Evolutionary conservation across 1,140 invertebrate genomes (phyloP).

Genomic region (Brachionus calyciflorus): DNA sequence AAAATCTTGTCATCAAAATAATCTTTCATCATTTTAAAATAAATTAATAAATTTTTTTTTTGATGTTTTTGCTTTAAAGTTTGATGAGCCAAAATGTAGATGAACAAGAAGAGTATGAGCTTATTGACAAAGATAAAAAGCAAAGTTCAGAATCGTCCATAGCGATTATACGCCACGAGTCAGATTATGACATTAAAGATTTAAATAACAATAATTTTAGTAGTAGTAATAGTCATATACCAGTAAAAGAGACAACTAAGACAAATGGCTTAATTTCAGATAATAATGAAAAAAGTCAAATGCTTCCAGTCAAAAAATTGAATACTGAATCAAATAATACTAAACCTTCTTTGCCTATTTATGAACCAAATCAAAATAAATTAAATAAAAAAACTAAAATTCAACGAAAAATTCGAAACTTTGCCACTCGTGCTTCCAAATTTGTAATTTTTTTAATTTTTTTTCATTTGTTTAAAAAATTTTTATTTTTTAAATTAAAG

Average conservation of each 20-base stretch:
- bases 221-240: no score
- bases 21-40: no score
- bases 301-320: background rate
- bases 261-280: background rate
- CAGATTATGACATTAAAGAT: background rate
- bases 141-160: background rate
- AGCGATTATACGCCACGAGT: background rate
- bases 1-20: no score
- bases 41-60: no score
- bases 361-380: background rate
- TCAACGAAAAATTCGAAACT: constrained; percentile 18
- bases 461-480: background rate
- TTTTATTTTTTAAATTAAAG: background rate
- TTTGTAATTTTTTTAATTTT: constrained; percentile 21
- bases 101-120: constrained; percentile 40
- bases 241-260: no score
- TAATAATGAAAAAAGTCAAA: background rate
- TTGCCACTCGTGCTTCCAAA: constrained; percentile 3
- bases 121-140: background rate
- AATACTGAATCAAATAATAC: background rate
- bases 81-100: constrained; percentile 47
- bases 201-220: background rate
- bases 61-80: background rate
- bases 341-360: background rate
- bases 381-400: constrained; percentile 7